phyloP scores from a whole-genome alignment of 2,888 invertebrate species.

The Brachypterus glaber region DNA sequence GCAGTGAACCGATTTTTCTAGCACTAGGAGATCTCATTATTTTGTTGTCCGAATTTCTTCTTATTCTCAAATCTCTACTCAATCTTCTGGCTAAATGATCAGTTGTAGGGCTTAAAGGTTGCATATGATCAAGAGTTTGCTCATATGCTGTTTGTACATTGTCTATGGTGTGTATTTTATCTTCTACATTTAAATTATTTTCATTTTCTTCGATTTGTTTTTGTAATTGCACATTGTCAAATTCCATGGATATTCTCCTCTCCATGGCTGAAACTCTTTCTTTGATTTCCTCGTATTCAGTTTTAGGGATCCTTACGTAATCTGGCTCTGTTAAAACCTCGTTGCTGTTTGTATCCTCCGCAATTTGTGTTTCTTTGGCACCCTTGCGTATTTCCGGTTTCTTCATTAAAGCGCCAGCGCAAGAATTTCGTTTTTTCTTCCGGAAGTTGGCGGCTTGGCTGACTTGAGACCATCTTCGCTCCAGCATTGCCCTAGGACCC shows the following conservation, averaged over 20 bases:
- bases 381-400: constrained; percentile 30
- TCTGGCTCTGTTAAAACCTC: constrained; percentile 37
- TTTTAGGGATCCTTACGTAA: constrained; percentile 62
- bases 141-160: constrained; percentile 65
- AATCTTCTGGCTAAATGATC: constrained; percentile 62
- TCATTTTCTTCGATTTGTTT: constrained; percentile 20
- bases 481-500: constrained; percentile 29
- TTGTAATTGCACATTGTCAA: constrained; percentile 24
- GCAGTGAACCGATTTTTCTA: constrained; percentile 66
- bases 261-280: constrained; percentile 65
- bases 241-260: constrained; percentile 46
- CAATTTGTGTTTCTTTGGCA: constrained; percentile 27
- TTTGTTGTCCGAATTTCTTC: constrained; percentile 58
- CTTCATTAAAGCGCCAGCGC: constrained; percentile 8
- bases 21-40: constrained; percentile 73
- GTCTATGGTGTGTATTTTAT: constrained; percentile 45
- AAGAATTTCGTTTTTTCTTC: constrained; percentile 24
- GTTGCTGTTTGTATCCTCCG: not conserved
- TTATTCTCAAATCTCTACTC: constrained; percentile 64
- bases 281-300: constrained; percentile 70
- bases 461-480: constrained; percentile 49
- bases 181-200: constrained; percentile 14
- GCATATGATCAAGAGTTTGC: constrained; percentile 61
- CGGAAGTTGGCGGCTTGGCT: constrained; percentile 36
- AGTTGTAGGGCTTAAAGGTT: constrained; percentile 53